phyloP scores from a whole-genome alignment of 2,797 vertebrate species.

The Malacoraja senta region DNA sequence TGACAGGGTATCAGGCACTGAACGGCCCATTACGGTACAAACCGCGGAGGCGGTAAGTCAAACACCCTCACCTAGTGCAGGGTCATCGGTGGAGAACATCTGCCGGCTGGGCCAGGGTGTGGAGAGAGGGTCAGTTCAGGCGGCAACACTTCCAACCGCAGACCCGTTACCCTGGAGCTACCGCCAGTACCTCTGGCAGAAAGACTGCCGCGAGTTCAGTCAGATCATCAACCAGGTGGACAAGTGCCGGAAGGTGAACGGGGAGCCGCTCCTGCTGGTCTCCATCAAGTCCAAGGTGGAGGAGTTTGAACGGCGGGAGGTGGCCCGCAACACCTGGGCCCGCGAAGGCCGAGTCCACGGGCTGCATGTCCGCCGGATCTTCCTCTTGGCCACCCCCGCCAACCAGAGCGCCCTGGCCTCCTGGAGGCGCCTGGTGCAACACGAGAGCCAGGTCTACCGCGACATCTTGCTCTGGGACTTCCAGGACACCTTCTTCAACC shows the following conservation, averaged over 20 bases:
- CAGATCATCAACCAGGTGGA: slow-evolving; percentile 82
- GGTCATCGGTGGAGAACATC: background rate
- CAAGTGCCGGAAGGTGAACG: slow-evolving; percentile 63
- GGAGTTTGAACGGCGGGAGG: slow-evolving; percentile 89
- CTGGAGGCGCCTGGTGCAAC: slow-evolving; percentile 78
- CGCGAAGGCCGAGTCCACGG: slow-evolving; percentile 66
- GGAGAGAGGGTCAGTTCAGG: slow-evolving; percentile 40
- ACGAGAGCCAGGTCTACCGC: slow-evolving; percentile 72
- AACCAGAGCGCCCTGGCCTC: slow-evolving; percentile 59
- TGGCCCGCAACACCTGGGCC: slow-evolving; percentile 89
- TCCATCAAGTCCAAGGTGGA: slow-evolving; percentile 80
- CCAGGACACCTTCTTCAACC: slow-evolving; percentile 91
- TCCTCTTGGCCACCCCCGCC: slow-evolving; percentile 78
- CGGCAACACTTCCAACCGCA: slow-evolving; percentile 15
- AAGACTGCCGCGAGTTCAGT: slow-evolving; percentile 80
- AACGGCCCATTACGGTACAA: slow-evolving; percentile 53
- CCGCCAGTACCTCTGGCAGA: slow-evolving; percentile 70
- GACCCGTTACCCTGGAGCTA: slow-evolving; percentile 78
- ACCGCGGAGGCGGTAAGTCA: background rate
- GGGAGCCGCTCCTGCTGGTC: slow-evolving; percentile 76
- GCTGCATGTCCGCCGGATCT: slow-evolving; percentile 72
- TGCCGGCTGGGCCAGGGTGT: slow-evolving; percentile 43
- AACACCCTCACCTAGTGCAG: background rate
- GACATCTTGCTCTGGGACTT: slow-evolving; percentile 95
- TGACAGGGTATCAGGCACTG: slow-evolving; percentile 55